These are phyloP conservation scores for Microtus oregoni DNA, from an alignment of 2,113 vertebrate genomes.

Conservation along the genomic window DNA sequence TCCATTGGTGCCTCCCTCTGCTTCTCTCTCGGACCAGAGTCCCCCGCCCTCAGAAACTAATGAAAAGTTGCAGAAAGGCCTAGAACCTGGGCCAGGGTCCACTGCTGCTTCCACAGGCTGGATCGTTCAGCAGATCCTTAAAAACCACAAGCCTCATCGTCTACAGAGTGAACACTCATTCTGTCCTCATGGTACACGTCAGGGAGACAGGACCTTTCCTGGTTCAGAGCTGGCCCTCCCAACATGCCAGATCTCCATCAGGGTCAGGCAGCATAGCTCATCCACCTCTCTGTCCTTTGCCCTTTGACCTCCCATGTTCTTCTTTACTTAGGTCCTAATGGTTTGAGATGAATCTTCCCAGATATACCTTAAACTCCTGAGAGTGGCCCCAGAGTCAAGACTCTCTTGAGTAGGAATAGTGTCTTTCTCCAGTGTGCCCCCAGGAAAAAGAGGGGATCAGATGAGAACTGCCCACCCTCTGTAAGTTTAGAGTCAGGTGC, in stretches of 20 bases:
- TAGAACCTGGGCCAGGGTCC: not conserved
- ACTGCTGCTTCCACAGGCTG: not conserved
- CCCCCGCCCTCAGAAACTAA: not conserved
- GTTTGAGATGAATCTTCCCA: not conserved
- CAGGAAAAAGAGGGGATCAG: not conserved
- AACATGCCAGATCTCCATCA: not conserved
- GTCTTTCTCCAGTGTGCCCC: not conserved
- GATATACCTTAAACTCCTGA: not conserved
- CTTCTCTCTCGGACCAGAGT: not conserved
- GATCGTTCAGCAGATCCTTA: not conserved
- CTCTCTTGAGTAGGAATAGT: not conserved
- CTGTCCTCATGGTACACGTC: not conserved
- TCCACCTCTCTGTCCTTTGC: not conserved
- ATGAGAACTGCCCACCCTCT: not conserved
- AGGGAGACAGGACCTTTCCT: not conserved
- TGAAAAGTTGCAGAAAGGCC: constrained; percentile 32
- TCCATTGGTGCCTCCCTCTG: not conserved
- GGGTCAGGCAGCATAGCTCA: not conserved
- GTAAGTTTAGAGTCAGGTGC: not conserved
- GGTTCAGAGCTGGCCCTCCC: not conserved
- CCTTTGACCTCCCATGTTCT: not conserved
- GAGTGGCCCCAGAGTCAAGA: not conserved
- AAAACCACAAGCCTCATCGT: not conserved
- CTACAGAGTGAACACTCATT: not conserved
- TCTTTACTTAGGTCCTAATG: not conserved